These are phyloP conservation scores for Otolemur crassicaudatus DNA, from an alignment of 2,797 vertebrate species.

Conservation along the genomic window DNA sequence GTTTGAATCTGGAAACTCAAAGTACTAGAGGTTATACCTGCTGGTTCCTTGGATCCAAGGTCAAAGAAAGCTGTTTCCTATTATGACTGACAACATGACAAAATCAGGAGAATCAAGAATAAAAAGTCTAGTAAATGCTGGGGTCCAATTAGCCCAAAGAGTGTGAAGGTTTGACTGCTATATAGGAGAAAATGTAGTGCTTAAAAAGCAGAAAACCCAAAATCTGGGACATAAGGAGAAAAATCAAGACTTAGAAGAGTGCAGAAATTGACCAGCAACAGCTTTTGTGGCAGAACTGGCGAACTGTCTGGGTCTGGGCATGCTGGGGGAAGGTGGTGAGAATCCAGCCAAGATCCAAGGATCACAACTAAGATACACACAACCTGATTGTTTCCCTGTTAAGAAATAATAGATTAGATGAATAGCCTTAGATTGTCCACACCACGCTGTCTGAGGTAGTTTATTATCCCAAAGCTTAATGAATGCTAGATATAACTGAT, in stretches of 20 bases:
- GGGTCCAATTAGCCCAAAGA: background rate
- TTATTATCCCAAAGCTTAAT: background rate
- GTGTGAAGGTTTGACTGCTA: background rate
- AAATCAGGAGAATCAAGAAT: background rate
- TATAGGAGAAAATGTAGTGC: background rate
- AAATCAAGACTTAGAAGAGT: background rate
- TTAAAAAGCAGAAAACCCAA: background rate
- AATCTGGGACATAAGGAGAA: background rate
- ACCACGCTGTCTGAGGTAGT: background rate
- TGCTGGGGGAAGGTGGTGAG: background rate
- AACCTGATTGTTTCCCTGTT: background rate
- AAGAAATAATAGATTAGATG: conserved; percentile 24
- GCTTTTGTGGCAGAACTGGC: background rate
- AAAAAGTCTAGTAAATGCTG: background rate
- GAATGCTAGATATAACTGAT: background rate
- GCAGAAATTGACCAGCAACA: conserved; percentile 23
- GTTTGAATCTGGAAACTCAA: background rate
- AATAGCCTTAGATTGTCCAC: background rate
- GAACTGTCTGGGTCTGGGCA: background rate
- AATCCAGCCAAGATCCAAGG: background rate
- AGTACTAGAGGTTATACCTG: background rate
- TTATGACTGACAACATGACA: background rate
- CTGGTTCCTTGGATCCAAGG: background rate
- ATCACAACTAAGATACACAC: background rate
- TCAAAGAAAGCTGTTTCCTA: background rate